Conservation (phyloP, 2,797 vertebrate genomes). For the Myioborus miniatus region DNA sequence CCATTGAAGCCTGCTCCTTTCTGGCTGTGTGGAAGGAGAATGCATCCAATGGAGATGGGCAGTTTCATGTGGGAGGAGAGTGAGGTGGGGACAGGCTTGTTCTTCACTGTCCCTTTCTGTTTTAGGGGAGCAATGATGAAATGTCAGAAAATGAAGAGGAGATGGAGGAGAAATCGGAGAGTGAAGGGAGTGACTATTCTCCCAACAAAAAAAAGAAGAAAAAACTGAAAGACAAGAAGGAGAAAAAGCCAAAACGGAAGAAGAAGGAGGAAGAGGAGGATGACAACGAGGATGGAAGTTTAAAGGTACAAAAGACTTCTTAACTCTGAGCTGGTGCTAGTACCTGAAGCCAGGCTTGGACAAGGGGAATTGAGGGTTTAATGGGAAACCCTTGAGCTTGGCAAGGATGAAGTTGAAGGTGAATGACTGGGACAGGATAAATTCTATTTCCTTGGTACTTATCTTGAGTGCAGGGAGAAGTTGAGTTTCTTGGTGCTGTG, state of each 20-base stretch:
- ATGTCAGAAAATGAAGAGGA: conserved; percentile 87
- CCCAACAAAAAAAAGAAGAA: conserved; percentile 97
- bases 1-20: rapidly evolving
- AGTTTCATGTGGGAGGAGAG: background rate
- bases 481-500: background rate
- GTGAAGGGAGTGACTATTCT: conserved; percentile 90
- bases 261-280: conserved; percentile 91
- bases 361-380: background rate
- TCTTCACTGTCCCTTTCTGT: background rate
- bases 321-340: background rate
- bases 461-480: background rate
- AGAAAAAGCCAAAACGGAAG: conserved; percentile 89
- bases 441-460: background rate
- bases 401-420: background rate
- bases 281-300: conserved; percentile 80
- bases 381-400: background rate
- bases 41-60: background rate
- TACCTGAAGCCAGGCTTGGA: background rate
- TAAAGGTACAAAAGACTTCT: conserved; percentile 67
- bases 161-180: conserved; percentile 85
- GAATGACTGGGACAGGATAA: background rate
- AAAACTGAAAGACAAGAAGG: conserved; percentile 93
- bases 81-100: rapidly evolving
- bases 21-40: background rate
- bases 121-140: conserved; percentile 84